Evolutionary conservation across 2,113 vertebrate genomes (phyloP).

Genomic region (Paradoxurus hermaphroditus): DNA sequence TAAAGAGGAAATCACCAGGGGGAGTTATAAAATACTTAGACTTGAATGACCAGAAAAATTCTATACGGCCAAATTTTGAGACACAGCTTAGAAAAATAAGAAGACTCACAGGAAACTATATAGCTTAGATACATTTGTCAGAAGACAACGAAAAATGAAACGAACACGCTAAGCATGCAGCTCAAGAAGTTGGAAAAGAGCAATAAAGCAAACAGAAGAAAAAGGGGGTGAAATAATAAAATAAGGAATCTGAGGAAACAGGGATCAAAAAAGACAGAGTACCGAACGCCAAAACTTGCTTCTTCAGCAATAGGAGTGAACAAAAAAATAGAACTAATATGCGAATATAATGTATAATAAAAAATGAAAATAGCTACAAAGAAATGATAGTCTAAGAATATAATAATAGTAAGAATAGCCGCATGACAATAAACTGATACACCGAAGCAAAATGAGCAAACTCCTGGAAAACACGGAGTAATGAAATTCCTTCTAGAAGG

Average conservation of each 20-base stretch:
- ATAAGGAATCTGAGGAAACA: neutral
- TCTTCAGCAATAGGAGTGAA: neutral
- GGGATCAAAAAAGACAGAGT: neutral
- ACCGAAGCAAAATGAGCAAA: neutral
- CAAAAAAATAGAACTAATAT: neutral
- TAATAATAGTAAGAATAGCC: neutral
- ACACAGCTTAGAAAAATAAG: neutral
- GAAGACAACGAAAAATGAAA: neutral
- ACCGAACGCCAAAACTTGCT: neutral
- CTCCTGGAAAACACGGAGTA: neutral
- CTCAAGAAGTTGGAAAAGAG: neutral
- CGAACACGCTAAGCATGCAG: neutral
- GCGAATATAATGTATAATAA: neutral
- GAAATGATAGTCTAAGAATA: neutral
- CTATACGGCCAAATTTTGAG: neutral
- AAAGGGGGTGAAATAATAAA: neutral
- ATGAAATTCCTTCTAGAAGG: neutral
- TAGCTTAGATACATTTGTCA: neutral
- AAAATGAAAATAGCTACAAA: neutral
- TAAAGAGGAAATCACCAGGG: conserved; percentile 3
- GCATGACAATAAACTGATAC: neutral
- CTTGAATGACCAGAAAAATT: neutral
- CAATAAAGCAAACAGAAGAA: neutral
- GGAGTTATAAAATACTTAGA: neutral
- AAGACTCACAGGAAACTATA: neutral